These are phyloP conservation scores for Noctua fimbriata DNA, from an alignment of 2,888 invertebrate species.

Conservation along the genomic window DNA sequence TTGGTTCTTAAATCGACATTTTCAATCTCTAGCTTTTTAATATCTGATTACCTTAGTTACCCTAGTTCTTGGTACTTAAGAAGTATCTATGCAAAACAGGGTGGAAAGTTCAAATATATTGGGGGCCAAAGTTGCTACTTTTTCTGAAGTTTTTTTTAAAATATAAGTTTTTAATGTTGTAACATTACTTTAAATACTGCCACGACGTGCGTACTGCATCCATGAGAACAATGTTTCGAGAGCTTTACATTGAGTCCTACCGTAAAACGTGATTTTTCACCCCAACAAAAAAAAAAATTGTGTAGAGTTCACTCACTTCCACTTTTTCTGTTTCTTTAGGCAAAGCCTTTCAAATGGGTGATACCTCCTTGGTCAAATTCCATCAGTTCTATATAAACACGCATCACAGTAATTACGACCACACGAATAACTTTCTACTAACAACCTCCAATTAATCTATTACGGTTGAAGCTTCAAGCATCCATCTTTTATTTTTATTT, in stretches of 20 bases:
- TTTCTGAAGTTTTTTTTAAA: too few relatives aligned
- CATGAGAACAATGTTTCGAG: too few relatives aligned
- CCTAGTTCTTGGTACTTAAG: background rate
- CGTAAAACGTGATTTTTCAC: too few relatives aligned
- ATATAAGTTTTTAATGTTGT: too few relatives aligned
- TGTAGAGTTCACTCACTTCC: too few relatives aligned
- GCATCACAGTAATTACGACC: slow-evolving; percentile 9
- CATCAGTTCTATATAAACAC: slow-evolving; percentile 1
- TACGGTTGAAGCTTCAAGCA: slow-evolving; percentile 30
- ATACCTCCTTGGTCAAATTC: background rate
- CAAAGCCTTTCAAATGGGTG: background rate
- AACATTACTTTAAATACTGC: too few relatives aligned
- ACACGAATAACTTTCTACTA: slow-evolving; percentile 43
- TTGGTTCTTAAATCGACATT: background rate
- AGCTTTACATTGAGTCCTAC: too few relatives aligned
- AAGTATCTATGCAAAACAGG: background rate
- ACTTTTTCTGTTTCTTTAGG: background rate
- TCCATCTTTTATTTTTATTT: slow-evolving; percentile 46
- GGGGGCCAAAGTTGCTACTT: too few relatives aligned
- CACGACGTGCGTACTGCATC: too few relatives aligned
- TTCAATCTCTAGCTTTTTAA: background rate
- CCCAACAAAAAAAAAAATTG: too few relatives aligned
- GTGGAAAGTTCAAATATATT: background rate
- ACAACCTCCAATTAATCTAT: slow-evolving; percentile 49
- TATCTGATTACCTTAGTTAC: too few relatives aligned